Evolutionary conservation across 2,113 vertebrate species (phyloP).

Genomic region (Heliornis fulica): DNA sequence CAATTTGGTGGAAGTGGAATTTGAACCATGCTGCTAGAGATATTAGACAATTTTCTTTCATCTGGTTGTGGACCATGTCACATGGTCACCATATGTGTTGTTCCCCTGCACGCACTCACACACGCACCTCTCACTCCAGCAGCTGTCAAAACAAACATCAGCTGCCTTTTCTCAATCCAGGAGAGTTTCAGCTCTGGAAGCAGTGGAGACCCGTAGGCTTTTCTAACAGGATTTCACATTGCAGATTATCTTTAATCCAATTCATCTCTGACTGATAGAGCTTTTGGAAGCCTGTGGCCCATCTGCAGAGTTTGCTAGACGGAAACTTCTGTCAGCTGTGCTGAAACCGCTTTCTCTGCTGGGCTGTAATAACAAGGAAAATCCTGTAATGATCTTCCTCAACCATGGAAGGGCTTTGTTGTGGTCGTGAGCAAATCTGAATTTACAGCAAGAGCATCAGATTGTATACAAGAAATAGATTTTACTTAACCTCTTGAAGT

Average conservation of each 20-base stretch:
- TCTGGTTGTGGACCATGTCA: slow-evolving; percentile 61
- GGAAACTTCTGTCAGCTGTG: slow-evolving; percentile 29
- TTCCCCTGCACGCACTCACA: slow-evolving; percentile 14
- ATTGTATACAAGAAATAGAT: slow-evolving; percentile 9
- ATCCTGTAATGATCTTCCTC: slow-evolving; percentile 60
- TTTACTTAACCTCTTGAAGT: slow-evolving; percentile 23
- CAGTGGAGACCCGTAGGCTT: not conserved
- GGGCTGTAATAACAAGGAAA: slow-evolving; percentile 47
- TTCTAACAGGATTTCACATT: slow-evolving; percentile 47
- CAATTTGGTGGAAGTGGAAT: slow-evolving; percentile 63
- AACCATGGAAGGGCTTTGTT: slow-evolving; percentile 17
- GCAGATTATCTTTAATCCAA: slow-evolving; percentile 57
- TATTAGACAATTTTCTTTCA: slow-evolving; percentile 69
- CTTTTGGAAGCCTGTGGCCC: slow-evolving; percentile 20
- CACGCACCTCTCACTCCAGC: slow-evolving; percentile 48
- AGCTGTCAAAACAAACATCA: slow-evolving; percentile 74
- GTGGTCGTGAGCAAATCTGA: slow-evolving; percentile 21
- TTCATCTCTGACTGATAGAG: slow-evolving; percentile 34
- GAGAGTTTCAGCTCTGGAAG: slow-evolving; percentile 35
- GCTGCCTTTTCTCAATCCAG: slow-evolving; percentile 51
- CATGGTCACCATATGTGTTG: slow-evolving; percentile 66
- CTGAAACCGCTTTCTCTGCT: slow-evolving; percentile 2
- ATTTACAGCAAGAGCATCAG: not conserved
- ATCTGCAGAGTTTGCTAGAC: slow-evolving; percentile 1
- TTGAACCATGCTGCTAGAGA: slow-evolving; percentile 62